phyloP scores from a whole-genome alignment of 2,797 vertebrate genomes.

The Oceanodroma leucorhoa region DNA sequence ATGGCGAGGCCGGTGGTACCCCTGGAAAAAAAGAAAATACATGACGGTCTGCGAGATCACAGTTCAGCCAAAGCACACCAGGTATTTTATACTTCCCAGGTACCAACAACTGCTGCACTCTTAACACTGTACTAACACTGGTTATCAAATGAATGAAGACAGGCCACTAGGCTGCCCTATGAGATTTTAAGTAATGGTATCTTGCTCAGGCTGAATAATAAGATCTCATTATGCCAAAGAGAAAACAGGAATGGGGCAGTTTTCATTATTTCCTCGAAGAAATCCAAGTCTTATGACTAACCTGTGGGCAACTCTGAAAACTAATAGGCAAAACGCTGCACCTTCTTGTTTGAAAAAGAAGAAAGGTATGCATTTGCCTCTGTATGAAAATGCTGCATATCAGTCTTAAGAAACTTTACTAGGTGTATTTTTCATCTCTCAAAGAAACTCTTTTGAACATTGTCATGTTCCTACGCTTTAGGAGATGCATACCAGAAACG shows the following conservation, averaged over 20 bases:
- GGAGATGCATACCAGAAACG: background rate
- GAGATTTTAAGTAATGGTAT: background rate
- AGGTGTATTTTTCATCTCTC: background rate
- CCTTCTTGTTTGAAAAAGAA: background rate
- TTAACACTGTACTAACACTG: background rate
- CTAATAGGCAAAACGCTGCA: background rate
- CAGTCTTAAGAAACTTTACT: background rate
- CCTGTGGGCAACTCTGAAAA: background rate
- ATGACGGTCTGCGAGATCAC: background rate
- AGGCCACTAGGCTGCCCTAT: background rate
- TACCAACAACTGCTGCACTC: background rate
- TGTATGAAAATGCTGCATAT: background rate
- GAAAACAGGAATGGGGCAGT: background rate
- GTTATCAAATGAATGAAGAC: background rate
- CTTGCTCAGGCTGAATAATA: background rate
- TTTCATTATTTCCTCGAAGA: background rate
- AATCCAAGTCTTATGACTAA: background rate
- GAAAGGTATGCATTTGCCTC: background rate
- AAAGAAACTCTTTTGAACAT: background rate
- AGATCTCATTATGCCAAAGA: background rate
- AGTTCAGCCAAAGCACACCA: background rate
- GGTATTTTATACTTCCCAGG: background rate
- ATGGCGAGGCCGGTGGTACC: slow-evolving; percentile 93
- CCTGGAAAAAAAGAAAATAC: slow-evolving; percentile 73
- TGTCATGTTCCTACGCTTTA: background rate